Conservation (phyloP, 2,113 vertebrate species). For the Lota lota region DNA sequence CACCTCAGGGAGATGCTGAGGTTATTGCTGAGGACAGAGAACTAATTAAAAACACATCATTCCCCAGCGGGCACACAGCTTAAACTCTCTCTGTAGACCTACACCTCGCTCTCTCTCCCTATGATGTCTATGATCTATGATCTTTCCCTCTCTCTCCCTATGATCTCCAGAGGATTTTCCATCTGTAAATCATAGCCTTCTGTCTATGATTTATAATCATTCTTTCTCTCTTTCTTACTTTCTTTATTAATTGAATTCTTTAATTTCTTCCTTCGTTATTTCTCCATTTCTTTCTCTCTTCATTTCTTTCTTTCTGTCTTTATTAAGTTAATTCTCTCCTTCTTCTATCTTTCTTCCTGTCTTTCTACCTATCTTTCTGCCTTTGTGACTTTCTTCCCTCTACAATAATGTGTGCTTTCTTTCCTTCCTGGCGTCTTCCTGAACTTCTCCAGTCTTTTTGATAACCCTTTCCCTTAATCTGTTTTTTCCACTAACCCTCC, state of each 20-base stretch:
- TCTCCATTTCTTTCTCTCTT: conserved; percentile 17
- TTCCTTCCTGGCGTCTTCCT: conserved; percentile 34
- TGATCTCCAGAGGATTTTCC: no score
- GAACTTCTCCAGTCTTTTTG: conserved; percentile 27
- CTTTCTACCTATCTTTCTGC: not conserved
- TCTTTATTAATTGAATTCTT: conserved; percentile 5
- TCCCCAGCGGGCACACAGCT: conserved; percentile 26
- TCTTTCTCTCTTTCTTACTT: conserved; percentile 29
- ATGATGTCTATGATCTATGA: no score
- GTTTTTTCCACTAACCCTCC: conserved; percentile 38
- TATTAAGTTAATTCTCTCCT: not conserved
- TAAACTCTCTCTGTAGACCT: conserved; percentile 16
- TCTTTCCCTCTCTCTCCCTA: no score
- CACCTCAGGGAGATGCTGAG: conserved; percentile 25
- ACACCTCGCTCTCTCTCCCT: no score
- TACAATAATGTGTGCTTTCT: conserved; percentile 28
- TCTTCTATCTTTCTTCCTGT: conserved; percentile 1
- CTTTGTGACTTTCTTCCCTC: not conserved
- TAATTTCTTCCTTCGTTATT: not conserved
- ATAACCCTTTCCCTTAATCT: conserved; percentile 44
- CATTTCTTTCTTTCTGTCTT: no score
- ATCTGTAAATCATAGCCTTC: no score
- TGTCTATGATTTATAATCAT: no score
- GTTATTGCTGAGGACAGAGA: conserved; percentile 6
- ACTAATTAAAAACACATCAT: conserved; percentile 25